Percentiles rank a stretch among this genome's conserved stretches.
Evolutionary conservation across 2,113 vertebrate species (phyloP).

Genomic region (Megaleporinus macrocephalus): DNA sequence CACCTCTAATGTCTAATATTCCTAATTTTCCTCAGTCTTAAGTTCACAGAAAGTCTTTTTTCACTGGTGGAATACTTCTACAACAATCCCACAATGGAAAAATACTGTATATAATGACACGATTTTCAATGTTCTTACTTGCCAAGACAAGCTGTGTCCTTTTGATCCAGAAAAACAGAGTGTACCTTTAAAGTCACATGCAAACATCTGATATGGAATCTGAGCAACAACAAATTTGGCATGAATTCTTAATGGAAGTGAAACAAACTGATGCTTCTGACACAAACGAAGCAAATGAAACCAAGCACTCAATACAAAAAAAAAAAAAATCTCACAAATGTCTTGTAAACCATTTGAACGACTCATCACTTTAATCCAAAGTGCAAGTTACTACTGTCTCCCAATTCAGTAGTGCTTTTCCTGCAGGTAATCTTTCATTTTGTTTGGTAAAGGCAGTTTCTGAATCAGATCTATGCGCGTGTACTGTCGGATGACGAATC

Average conservation of each 20-base stretch:
- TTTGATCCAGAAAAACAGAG: conserved; percentile 1
- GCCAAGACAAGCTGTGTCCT: background rate
- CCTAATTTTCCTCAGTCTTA: too few species aligned
- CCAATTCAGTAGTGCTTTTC: conserved; percentile 99
- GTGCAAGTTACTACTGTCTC: conserved; percentile 89
- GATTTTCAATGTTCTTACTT: too few species aligned
- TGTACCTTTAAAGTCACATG: conserved; percentile 21
- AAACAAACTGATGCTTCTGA: conserved; percentile 58
- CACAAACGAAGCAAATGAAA: conserved; percentile 75
- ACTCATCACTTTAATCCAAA: conserved; percentile 85
- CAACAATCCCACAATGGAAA: too few species aligned
- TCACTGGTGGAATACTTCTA: too few species aligned
- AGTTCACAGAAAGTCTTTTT: too few species aligned
- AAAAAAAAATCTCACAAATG: conserved; percentile 68
- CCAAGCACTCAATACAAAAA: conserved; percentile 72
- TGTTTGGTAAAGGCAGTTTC: conserved; percentile 99
- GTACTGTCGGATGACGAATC: conserved; percentile 98
- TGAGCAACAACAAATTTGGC: conserved; percentile 59
- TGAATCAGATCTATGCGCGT: conserved; percentile 98
- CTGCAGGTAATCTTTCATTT: conserved; percentile 99
- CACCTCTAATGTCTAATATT: too few species aligned
- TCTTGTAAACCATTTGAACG: conserved; percentile 88
- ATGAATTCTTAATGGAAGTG: conserved; percentile 62
- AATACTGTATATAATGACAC: too few species aligned
- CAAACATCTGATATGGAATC: conserved; percentile 40